These are phyloP conservation scores for Ascaphus truei DNA, from an alignment of 2,113 vertebrate species.

Conservation along the genomic window DNA sequence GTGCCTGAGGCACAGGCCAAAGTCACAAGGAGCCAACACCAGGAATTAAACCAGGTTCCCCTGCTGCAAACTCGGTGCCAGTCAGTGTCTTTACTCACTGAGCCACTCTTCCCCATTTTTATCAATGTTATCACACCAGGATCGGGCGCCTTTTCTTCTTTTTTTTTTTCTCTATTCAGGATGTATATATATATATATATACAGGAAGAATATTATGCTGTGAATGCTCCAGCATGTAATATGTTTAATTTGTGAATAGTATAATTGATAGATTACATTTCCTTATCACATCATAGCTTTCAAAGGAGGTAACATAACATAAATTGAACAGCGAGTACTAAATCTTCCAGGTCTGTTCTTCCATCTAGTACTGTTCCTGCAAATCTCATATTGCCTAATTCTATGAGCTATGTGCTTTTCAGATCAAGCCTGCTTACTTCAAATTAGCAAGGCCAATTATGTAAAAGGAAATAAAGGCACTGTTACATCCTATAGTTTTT, in stretches of 20 bases:
- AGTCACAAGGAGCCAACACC: too few species aligned
- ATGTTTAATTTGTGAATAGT: slow-evolving; percentile 3
- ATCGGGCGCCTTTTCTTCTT: too few species aligned
- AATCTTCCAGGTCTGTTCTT: background rate
- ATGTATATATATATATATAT: too few species aligned
- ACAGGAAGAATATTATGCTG: background rate
- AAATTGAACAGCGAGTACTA: background rate
- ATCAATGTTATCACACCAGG: too few species aligned
- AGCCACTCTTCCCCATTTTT: too few species aligned
- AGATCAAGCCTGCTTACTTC: background rate
- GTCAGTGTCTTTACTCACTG: too few species aligned
- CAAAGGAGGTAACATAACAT: slow-evolving; percentile 8
- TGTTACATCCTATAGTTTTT: too few species aligned
- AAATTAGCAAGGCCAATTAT: background rate
- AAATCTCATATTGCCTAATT: background rate
- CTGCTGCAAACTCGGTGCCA: too few species aligned
- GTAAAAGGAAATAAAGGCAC: background rate
- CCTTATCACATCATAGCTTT: slow-evolving; percentile 29
- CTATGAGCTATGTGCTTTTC: background rate
- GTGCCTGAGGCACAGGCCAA: too few species aligned
- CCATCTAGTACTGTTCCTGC: background rate
- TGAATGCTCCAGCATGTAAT: background rate
- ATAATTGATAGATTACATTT: slow-evolving; percentile 24
- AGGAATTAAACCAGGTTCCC: too few species aligned
- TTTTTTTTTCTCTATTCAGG: too few species aligned